phyloP scores from a whole-genome alignment of 35 echinoderm and acorn worm species.

The Heliocidaris erythrogramma region DNA sequence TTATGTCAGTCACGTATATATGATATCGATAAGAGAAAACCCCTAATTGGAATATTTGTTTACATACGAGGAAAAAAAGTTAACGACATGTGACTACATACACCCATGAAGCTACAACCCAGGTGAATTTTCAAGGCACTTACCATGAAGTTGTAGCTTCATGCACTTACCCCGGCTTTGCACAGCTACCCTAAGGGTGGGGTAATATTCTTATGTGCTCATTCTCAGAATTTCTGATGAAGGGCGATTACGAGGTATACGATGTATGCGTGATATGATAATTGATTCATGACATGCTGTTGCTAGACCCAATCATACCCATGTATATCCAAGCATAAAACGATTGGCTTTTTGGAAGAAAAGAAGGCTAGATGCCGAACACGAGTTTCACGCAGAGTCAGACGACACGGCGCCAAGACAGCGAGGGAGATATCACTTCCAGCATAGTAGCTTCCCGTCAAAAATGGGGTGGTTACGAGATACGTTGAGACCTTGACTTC shows the following conservation, averaged over 20 bases:
- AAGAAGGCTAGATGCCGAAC: not conserved
- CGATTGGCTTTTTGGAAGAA: not conserved
- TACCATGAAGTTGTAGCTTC: too few relatives aligned
- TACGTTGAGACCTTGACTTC: not conserved
- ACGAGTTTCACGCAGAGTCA: not conserved
- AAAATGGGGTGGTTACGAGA: not conserved
- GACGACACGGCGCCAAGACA: not conserved
- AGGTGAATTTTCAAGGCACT: too few relatives aligned
- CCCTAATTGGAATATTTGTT: too few relatives aligned
- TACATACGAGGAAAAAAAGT: too few relatives aligned
- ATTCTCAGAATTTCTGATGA: not conserved
- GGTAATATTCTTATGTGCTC: not conserved
- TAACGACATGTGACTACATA: too few relatives aligned
- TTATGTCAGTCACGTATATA: too few relatives aligned
- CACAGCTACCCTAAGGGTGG: too few relatives aligned
- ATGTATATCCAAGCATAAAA: conserved; percentile 12
- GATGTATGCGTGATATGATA: not conserved
- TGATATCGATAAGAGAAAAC: too few relatives aligned
- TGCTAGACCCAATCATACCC: not conserved
- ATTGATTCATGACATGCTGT: not conserved
- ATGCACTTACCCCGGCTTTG: too few relatives aligned
- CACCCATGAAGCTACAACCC: too few relatives aligned
- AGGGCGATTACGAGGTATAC: not conserved
- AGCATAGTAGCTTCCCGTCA: not conserved
- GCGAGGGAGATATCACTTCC: not conserved